Percentiles rank a stretch among this genome's conserved stretches.
These are phyloP conservation scores for Spea bombifrons DNA, from an alignment of 2,113 vertebrate genomes.

Conservation along the genomic window DNA sequence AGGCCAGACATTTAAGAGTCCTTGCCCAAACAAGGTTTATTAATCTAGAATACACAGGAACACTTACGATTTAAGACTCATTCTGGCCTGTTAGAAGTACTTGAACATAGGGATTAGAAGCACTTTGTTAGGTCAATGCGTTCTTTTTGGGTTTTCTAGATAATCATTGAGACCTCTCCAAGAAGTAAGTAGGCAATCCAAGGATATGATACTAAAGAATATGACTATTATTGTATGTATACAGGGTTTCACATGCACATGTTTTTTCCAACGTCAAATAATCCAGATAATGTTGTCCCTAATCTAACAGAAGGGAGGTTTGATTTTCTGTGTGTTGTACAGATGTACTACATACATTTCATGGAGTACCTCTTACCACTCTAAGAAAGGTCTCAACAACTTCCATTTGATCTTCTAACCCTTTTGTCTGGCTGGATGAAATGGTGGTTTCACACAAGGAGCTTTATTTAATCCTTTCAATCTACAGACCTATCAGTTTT, in stretches of 20 bases:
- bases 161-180: background rate
- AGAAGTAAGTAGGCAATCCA: background rate
- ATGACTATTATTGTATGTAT: no score
- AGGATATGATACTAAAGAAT: no score
- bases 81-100: background rate
- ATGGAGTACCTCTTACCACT: background rate
- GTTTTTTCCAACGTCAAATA: background rate
- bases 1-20: no score
- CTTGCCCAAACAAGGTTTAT: no score
- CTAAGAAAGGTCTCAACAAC: background rate
- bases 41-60: no score
- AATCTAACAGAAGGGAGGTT: background rate
- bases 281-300: background rate
- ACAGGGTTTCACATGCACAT: background rate
- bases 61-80: no score
- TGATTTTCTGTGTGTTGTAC: no score
- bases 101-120: background rate
- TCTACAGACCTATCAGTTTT: background rate
- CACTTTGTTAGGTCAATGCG: background rate
- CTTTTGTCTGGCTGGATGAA: background rate
- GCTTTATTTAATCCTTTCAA: background rate
- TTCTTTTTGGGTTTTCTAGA: background rate
- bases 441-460: background rate
- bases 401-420: background rate
- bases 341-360: no score